A percentile compares a stretch with the other conserved stretches of the same genome.
phyloP scores from a whole-genome alignment of 2,797 vertebrate genomes.

The Setipinna tenuifilis region DNA sequence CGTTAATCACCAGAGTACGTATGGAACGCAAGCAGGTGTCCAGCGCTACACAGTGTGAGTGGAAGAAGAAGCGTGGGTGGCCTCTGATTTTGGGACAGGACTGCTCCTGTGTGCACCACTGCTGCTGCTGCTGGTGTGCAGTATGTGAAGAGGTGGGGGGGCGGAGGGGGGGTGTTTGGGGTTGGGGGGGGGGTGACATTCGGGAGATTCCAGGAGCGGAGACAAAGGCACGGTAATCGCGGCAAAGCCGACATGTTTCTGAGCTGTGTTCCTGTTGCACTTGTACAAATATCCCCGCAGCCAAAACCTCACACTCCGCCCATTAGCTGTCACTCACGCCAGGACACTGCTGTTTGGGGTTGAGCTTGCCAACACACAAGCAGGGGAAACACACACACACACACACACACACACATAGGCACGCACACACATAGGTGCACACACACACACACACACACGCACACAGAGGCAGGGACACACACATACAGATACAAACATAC shows the following conservation, averaged over 20 bases:
- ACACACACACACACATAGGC: neutral
- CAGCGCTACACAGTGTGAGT: neutral
- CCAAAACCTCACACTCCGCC: constrained; percentile 37
- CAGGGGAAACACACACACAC: constrained; percentile 27
- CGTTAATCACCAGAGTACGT: neutral
- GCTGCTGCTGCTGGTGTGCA: neutral
- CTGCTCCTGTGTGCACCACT: neutral
- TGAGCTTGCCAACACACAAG: constrained; percentile 23
- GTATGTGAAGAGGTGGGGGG: too few relatives aligned
- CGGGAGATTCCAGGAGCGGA: neutral
- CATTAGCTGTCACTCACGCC: constrained; percentile 19
- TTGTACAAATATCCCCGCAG: constrained; percentile 47
- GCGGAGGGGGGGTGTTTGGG: too few relatives aligned
- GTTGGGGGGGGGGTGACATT: too few relatives aligned
- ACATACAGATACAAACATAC: neutral
- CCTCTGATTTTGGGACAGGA: neutral
- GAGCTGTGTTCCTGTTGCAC: neutral
- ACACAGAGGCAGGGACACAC: neutral
- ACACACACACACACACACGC: neutral
- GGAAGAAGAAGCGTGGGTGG: neutral
- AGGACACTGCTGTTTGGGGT: constrained; percentile 8
- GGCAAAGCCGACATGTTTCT: neutral
- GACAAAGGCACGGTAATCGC: neutral
- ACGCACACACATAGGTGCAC: neutral
- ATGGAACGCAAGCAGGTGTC: neutral